These are phyloP conservation scores for Cyclargus thomasi DNA, from an alignment of 1,140 invertebrate species.

Conservation along the genomic window DNA sequence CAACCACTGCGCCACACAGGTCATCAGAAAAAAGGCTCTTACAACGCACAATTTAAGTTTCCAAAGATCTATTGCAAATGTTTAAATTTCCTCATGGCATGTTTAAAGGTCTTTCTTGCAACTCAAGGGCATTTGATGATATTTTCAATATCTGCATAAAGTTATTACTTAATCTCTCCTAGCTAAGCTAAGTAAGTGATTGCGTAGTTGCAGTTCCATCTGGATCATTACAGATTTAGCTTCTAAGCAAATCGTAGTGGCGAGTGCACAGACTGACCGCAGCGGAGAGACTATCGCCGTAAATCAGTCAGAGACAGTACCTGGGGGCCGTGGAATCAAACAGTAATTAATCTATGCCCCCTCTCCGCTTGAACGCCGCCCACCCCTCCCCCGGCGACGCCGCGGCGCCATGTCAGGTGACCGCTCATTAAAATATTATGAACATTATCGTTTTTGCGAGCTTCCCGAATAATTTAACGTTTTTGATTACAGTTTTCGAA, in stretches of 20 bases:
- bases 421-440: constrained; percentile 26
- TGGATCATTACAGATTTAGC: neutral
- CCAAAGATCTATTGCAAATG: too few relatives aligned
- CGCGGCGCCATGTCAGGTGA: constrained; percentile 44
- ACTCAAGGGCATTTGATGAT: too few relatives aligned
- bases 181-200: too few relatives aligned
- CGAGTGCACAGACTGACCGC: constrained; percentile 19
- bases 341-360: constrained; percentile 53
- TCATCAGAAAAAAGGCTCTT: too few relatives aligned
- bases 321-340: constrained; percentile 46
- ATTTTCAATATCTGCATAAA: too few relatives aligned
- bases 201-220: too few relatives aligned
- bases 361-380: constrained; percentile 19
- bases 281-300: constrained; percentile 26
- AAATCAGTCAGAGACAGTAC: constrained; percentile 44
- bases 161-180: too few relatives aligned
- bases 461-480: neutral
- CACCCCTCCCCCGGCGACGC: constrained; percentile 27
- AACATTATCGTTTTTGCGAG: neutral
- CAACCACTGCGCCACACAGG: too few relatives aligned
- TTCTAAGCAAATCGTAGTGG: constrained; percentile 13
- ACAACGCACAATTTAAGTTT: too few relatives aligned
- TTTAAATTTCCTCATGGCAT: too few relatives aligned
- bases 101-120: too few relatives aligned
- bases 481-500: neutral